phyloP scores from a whole-genome alignment of 1,140 invertebrate genomes.

The Eubasilissa regina region DNA sequence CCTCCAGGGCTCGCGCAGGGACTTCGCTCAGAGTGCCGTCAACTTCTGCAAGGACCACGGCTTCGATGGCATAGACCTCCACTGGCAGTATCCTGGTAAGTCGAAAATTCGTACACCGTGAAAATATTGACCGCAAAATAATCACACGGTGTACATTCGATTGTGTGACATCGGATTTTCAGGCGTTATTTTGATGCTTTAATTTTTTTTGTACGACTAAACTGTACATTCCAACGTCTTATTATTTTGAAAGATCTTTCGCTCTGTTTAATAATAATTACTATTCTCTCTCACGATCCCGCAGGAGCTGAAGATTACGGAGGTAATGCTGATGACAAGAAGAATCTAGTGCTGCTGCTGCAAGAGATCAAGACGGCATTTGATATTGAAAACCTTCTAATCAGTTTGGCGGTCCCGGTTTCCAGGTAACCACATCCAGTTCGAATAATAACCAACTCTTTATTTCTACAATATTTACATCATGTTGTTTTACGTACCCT shows the following conservation, averaged over 20 bases:
- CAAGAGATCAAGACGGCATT: conserved; percentile 67
- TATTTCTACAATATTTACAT: too few relatives aligned
- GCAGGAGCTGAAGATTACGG: conserved; percentile 67
- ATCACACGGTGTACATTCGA: too few relatives aligned
- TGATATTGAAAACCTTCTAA: conserved; percentile 43
- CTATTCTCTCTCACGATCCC: too few relatives aligned
- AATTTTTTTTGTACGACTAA: too few relatives aligned
- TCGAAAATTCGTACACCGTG: not conserved
- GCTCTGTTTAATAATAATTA: too few relatives aligned
- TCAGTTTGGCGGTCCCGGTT: conserved; percentile 55
- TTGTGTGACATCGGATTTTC: too few relatives aligned
- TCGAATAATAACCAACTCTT: not conserved
- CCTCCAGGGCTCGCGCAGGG: conserved; percentile 65
- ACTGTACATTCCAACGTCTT: too few relatives aligned
- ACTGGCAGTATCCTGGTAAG: conserved; percentile 76
- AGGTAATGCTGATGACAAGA: conserved; percentile 64
- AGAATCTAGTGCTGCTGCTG: conserved; percentile 67
- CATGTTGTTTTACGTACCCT: too few relatives aligned
- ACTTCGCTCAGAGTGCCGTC: conserved; percentile 77
- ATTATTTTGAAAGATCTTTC: too few relatives aligned
- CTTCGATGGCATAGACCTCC: conserved; percentile 77
- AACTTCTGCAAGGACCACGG: conserved; percentile 72
- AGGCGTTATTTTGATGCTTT: too few relatives aligned
- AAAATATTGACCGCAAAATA: too few relatives aligned
- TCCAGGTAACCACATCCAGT: conserved; percentile 46